phyloP scores from a whole-genome alignment of 2,888 invertebrate genomes.

The Callimorpha dominula region DNA sequence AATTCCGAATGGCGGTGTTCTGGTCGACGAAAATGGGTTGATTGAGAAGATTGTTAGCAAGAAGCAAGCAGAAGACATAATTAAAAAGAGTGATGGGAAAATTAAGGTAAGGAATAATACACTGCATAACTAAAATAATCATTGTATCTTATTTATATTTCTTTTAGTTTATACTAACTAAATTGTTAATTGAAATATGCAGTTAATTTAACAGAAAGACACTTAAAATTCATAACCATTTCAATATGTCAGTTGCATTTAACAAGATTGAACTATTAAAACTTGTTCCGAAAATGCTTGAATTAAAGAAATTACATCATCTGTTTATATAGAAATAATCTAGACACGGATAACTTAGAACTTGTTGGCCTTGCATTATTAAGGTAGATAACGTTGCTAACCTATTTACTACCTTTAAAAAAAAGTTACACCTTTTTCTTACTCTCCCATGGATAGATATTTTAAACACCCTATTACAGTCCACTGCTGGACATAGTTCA shows the following conservation, averaged over 20 bases:
- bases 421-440: background rate
- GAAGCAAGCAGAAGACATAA: conserved; percentile 77
- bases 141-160: background rate
- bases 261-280: background rate
- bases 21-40: conserved; percentile 87
- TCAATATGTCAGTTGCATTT: background rate
- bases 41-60: conserved; percentile 85
- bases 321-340: background rate
- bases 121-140: background rate
- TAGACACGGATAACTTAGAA: background rate
- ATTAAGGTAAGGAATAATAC: conserved; percentile 77
- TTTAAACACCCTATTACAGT: background rate
- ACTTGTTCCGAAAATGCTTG: background rate
- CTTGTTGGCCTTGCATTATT: conserved; percentile 13
- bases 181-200: too few species aligned
- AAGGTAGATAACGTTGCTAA: background rate
- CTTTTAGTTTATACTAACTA: background rate
- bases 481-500: background rate
- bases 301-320: conserved; percentile 11
- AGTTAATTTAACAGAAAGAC: background rate
- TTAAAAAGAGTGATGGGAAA: conserved; percentile 78
- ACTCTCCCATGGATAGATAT: background rate
- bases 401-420: background rate
- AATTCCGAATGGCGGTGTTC: conserved; percentile 85
- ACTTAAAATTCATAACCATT: background rate